A percentile compares a stretch with the other conserved stretches of the same genome.
phyloP scores from a whole-genome alignment of 2,888 invertebrate species.

The Diabrotica balteata region DNA sequence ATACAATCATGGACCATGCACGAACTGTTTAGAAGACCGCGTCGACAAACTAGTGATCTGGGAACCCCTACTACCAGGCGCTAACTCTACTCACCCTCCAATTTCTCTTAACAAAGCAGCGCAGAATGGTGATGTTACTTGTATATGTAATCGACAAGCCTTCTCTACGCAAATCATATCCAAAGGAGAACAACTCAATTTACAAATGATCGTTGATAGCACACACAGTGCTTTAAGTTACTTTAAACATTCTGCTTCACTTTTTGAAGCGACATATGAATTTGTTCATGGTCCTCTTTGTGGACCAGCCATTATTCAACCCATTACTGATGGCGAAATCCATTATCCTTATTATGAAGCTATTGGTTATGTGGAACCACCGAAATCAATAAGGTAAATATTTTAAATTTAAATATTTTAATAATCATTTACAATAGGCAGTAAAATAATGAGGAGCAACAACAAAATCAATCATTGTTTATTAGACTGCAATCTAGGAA shows the following conservation, averaged over 20 bases:
- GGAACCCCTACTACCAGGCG: conserved; percentile 68
- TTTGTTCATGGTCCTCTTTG: conserved; percentile 90
- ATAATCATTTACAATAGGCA: background rate
- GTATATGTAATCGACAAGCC: conserved; percentile 73
- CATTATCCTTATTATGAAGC: conserved; percentile 87
- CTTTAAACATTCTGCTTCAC: conserved; percentile 83
- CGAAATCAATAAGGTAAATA: conserved; percentile 66
- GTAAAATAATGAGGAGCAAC: too few relatives aligned
- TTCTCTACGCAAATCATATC: conserved; percentile 74
- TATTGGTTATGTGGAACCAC: conserved; percentile 71
- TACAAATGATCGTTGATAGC: conserved; percentile 83
- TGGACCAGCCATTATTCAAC: conserved; percentile 81
- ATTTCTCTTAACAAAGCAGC: conserved; percentile 67
- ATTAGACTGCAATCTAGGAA: too few relatives aligned
- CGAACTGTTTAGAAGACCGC: conserved; percentile 85
- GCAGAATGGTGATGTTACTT: conserved; percentile 74
- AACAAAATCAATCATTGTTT: too few relatives aligned
- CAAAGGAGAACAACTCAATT: conserved; percentile 79
- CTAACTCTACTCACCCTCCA: conserved; percentile 59
- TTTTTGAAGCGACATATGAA: conserved; percentile 87
- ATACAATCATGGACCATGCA: conserved; percentile 80
- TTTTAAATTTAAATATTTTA: background rate
- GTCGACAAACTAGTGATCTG: conserved; percentile 84
- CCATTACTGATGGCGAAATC: conserved; percentile 85
- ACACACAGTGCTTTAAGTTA: conserved; percentile 86